Percentiles rank a stretch among this genome's conserved stretches.
phyloP scores from a whole-genome alignment of 2,797 vertebrate genomes.

The Pelochelys cantorii region DNA sequence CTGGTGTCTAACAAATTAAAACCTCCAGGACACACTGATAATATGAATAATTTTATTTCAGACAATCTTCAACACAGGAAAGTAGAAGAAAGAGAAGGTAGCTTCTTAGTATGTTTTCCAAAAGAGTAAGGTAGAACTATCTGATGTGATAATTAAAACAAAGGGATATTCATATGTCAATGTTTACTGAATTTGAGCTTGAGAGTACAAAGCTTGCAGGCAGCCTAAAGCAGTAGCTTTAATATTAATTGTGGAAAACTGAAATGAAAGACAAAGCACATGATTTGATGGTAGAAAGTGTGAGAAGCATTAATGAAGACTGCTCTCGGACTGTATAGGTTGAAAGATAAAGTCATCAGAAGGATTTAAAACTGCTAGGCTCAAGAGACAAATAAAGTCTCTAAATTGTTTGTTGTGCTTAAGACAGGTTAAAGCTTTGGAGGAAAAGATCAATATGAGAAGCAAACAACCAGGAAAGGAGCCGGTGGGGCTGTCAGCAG shows the following conservation, averaged over 20 bases:
- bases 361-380: conserved; percentile 39
- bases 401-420: conserved; percentile 53
- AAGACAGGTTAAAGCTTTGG: conserved; percentile 24
- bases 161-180: conserved; percentile 15
- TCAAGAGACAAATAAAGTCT: conserved; percentile 50
- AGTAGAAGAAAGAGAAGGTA: not conserved
- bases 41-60: not conserved
- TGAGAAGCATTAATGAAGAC: conserved; percentile 35
- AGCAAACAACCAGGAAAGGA: conserved; percentile 44
- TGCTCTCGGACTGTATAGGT: conserved; percentile 35
- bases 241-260: conserved; percentile 32
- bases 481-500: not conserved
- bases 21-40: conserved; percentile 26
- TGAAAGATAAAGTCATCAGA: conserved; percentile 58
- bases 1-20: conserved; percentile 40
- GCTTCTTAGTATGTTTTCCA: conserved; percentile 13
- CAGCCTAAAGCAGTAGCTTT: conserved; percentile 34
- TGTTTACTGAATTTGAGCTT: conserved; percentile 48
- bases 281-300: conserved; percentile 44
- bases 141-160: conserved; percentile 57
- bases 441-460: conserved; percentile 36
- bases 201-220: conserved; percentile 23
- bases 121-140: conserved; percentile 14
- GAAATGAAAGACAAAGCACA: conserved; percentile 45
- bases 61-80: conserved; percentile 10